Conservation (phyloP, 2,797 vertebrate genomes). For the Phoebastria nigripes region DNA sequence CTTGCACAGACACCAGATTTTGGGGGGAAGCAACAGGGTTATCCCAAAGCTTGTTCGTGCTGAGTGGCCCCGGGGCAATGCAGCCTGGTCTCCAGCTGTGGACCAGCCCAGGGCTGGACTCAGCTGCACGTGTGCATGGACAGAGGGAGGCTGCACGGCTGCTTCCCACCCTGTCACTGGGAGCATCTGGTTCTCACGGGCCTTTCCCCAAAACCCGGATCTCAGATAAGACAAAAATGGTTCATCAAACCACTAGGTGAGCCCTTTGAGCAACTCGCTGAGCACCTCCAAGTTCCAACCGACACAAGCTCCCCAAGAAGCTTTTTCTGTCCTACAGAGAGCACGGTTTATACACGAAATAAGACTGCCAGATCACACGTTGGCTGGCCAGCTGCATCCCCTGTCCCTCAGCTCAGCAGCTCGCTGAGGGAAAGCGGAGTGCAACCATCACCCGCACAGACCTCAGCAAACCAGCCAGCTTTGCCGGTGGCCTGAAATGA, state of each 20-base stretch:
- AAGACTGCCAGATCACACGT: neutral
- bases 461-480: neutral
- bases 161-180: neutral
- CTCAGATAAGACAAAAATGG: neutral
- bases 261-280: neutral
- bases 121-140: neutral
- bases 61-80: neutral
- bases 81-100: neutral
- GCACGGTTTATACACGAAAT: neutral
- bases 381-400: neutral
- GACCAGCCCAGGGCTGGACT: neutral
- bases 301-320: neutral
- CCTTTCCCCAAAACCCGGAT: neutral
- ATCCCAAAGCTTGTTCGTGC: neutral
- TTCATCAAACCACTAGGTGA: neutral
- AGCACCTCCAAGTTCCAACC: neutral
- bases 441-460: neutral
- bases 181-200: fast-evolving
- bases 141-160: neutral
- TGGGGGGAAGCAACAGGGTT: neutral
- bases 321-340: neutral
- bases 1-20: neutral
- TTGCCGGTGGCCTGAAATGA: neutral
- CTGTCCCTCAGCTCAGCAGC: neutral
- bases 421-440: neutral